Conservation (phyloP, 2,888 invertebrate genomes). For the Campoplex nolae region DNA sequence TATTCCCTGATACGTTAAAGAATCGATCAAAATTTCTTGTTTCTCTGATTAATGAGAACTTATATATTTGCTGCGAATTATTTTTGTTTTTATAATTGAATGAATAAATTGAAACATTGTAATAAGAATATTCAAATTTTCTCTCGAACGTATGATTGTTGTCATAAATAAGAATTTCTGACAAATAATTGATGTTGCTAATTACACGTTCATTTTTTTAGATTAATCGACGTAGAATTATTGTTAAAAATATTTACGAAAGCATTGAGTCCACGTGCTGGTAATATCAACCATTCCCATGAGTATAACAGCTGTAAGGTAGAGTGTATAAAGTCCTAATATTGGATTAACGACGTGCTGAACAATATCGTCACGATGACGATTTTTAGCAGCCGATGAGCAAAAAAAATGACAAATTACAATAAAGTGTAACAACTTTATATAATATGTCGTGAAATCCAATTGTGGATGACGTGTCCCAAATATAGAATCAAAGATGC, state of each 20-base stretch:
- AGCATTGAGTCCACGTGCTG: slow-evolving; percentile 85
- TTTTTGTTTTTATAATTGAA: no score
- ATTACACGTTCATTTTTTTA: not conserved
- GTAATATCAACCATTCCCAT: slow-evolving; percentile 85
- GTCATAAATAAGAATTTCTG: not conserved
- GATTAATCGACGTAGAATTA: not conserved
- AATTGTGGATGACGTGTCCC: slow-evolving; percentile 84
- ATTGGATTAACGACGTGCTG: slow-evolving; percentile 84
- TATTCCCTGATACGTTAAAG: no score
- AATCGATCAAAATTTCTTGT: not conserved
- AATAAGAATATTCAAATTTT: no score
- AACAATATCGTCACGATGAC: slow-evolving; percentile 83
- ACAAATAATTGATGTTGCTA: not conserved
- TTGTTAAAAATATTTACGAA: slow-evolving; percentile 81
- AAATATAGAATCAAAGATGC: slow-evolving; percentile 84
- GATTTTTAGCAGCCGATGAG: slow-evolving; percentile 85
- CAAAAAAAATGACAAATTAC: slow-evolving; percentile 86
- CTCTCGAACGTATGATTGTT: no score
- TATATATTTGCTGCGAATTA: not conserved
- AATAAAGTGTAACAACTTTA: slow-evolving; percentile 85
- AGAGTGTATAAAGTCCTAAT: slow-evolving; percentile 83
- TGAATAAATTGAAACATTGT: no score
- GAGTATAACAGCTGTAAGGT: slow-evolving; percentile 84
- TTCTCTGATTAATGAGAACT: not conserved
- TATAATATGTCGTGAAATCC: slow-evolving; percentile 85